These are phyloP conservation scores for Willisornis vidua DNA, from an alignment of 2,113 vertebrate species.

Conservation along the genomic window DNA sequence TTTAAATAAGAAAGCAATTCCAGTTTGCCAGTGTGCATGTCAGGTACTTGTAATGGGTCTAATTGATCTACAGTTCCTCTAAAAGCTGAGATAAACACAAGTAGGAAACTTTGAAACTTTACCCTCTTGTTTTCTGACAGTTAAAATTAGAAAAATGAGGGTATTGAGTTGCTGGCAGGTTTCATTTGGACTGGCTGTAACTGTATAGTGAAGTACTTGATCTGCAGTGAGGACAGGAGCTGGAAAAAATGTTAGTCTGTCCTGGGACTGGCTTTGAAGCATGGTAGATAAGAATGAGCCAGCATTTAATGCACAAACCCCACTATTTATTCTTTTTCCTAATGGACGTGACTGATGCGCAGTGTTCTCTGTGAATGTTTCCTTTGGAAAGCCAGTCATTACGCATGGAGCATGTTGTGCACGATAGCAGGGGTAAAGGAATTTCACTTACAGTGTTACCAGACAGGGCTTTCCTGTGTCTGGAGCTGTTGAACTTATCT, in stretches of 20 bases:
- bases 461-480: conserved; percentile 60
- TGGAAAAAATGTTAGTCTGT: conserved; percentile 4
- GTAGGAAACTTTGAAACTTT: conserved; percentile 2
- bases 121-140: conserved; percentile 10
- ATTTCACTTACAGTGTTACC: not conserved
- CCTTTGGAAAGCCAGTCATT: not conserved
- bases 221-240: not conserved
- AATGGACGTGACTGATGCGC: not conserved
- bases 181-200: not conserved
- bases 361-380: not conserved
- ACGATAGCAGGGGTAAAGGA: not conserved
- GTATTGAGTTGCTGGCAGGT: conserved; percentile 12
- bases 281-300: not conserved
- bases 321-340: not conserved
- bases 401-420: not conserved
- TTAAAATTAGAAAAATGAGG: conserved; percentile 42
- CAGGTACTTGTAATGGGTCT: not conserved
- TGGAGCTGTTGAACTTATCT: conserved; percentile 11
- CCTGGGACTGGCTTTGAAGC: not conserved
- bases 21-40: not conserved
- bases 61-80: not conserved
- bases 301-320: not conserved
- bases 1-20: not conserved
- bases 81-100: not conserved
- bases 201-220: not conserved